Percentiles rank a stretch among this genome's conserved stretches.
phyloP scores from a whole-genome alignment of 2,797 vertebrate genomes.

The Cottoperca gobio region DNA sequence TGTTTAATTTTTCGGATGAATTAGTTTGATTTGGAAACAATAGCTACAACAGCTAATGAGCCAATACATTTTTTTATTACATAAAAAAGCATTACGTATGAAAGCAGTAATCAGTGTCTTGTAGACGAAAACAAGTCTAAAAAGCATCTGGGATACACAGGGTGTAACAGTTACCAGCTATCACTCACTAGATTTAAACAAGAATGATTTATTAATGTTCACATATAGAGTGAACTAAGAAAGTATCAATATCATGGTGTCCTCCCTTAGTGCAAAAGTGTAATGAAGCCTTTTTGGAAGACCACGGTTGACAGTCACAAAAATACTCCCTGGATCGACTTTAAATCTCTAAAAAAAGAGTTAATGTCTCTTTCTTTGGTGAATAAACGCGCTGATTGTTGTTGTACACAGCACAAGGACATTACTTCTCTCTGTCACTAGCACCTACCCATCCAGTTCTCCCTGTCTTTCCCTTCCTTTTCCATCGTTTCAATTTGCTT shows the following conservation, averaged over 20 bases:
- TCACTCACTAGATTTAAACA: neutral
- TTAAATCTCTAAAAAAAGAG: neutral
- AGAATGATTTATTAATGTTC: neutral
- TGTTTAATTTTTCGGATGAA: neutral
- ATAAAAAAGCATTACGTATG: neutral
- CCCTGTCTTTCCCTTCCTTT: conserved; percentile 3
- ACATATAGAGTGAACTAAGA: neutral
- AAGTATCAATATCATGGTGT: neutral
- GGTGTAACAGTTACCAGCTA: neutral
- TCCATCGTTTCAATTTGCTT: conserved; percentile 36
- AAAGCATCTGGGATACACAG: neutral
- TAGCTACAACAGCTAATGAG: neutral
- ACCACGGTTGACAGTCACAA: neutral
- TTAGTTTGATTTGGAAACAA: neutral
- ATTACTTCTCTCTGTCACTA: neutral
- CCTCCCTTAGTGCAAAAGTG: neutral
- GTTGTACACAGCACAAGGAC: neutral
- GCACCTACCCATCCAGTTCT: neutral
- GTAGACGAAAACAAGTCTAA: neutral
- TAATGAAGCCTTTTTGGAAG: too few relatives aligned
- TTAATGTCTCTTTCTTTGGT: neutral
- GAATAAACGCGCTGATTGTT: neutral
- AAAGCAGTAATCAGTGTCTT: neutral
- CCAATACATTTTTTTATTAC: neutral
- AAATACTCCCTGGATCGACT: neutral